Evolutionary conservation across 2,113 vertebrate species (phyloP).

Genomic region (Pongo abelii): DNA sequence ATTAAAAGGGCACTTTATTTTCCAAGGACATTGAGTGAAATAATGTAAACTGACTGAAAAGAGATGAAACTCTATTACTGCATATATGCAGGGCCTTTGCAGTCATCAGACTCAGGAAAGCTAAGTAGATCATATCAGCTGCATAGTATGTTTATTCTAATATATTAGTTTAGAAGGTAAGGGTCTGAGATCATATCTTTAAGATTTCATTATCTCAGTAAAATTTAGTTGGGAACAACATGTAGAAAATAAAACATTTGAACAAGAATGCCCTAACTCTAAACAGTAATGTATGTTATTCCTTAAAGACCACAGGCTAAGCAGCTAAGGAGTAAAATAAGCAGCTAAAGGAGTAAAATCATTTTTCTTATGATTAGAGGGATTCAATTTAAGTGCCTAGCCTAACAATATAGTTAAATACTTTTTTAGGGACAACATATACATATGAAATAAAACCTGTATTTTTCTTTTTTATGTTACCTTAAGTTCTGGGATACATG

Average conservation of each 20-base stretch:
- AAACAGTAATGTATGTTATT: neutral
- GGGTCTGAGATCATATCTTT: neutral
- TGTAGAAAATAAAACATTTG: neutral
- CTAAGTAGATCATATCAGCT: neutral
- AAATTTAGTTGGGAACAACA: neutral
- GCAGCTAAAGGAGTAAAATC: no score
- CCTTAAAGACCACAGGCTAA: neutral
- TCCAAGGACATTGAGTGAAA: conserved; percentile 49
- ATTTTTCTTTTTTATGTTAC: neutral
- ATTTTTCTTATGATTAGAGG: neutral
- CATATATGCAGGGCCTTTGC: neutral
- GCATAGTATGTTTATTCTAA: neutral
- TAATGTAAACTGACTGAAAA: conserved; percentile 34
- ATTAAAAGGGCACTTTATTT: conserved; percentile 50
- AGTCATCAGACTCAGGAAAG: conserved; percentile 1
- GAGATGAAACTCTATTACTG: neutral
- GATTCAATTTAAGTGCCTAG: neutral
- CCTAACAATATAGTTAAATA: neutral
- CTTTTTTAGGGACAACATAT: neutral
- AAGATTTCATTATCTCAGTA: neutral
- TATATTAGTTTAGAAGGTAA: neutral
- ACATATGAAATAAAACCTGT: neutral
- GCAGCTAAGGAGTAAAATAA: neutral
- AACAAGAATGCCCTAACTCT: neutral
- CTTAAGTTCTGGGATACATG: no score